A percentile compares a stretch with the other conserved stretches of the same genome.
These are phyloP conservation scores for Brachyopa scutellaris DNA, from an alignment of 2,888 invertebrate genomes.

Conservation along the genomic window DNA sequence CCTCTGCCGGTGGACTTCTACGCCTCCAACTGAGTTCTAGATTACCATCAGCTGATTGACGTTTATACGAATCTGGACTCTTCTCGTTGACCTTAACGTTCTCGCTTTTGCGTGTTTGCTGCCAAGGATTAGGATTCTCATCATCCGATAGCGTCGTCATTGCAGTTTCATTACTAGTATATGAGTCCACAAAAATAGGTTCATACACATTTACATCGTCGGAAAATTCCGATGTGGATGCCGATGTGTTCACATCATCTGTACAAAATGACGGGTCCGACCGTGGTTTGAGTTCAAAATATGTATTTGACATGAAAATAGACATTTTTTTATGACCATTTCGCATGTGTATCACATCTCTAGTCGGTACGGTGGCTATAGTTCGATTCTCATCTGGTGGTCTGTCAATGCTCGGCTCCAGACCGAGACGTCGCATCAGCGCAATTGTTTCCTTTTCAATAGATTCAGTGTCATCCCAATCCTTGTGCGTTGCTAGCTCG, in stretches of 20 bases:
- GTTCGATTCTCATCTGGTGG: slow-evolving; percentile 69
- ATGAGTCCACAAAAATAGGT: slow-evolving; percentile 20
- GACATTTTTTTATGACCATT: slow-evolving; percentile 75
- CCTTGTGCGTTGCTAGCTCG: slow-evolving; percentile 76
- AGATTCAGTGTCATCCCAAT: slow-evolving; percentile 76
- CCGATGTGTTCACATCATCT: neutral
- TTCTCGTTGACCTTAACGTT: neutral
- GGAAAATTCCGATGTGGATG: slow-evolving; percentile 29
- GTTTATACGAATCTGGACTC: neutral
- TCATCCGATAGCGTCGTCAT: neutral
- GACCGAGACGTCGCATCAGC: slow-evolving; percentile 77
- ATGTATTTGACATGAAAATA: slow-evolving; percentile 75
- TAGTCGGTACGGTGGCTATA: slow-evolving; percentile 73
- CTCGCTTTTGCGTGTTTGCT: no score
- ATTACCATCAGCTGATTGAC: neutral
- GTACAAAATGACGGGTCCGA: slow-evolving; percentile 19
- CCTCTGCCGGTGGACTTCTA: neutral
- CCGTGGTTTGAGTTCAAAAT: slow-evolving; percentile 48
- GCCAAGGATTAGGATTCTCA: neutral
- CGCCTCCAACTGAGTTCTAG: neutral
- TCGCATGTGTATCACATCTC: slow-evolving; percentile 72
- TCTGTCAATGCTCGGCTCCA: slow-evolving; percentile 75
- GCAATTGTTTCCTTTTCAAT: slow-evolving; percentile 77
- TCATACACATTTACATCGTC: slow-evolving; percentile 12
- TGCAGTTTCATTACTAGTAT: slow-evolving; percentile 1